Evolutionary conservation across 2,797 vertebrate species (phyloP).

Genomic region (Jordanella pulchra): DNA sequence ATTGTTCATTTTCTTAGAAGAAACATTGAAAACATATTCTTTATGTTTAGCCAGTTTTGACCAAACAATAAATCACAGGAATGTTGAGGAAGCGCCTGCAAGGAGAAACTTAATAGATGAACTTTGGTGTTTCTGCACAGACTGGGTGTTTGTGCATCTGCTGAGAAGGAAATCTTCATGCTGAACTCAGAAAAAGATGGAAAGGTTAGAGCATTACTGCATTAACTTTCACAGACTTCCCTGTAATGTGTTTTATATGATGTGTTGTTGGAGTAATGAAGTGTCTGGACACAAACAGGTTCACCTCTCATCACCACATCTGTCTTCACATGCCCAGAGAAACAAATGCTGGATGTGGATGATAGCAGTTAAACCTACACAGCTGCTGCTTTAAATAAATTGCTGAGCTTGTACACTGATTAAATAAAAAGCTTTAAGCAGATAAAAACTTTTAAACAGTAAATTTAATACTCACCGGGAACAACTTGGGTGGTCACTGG

Average conservation of each 20-base stretch:
- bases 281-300: conserved; percentile 23
- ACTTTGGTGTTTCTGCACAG: conserved; percentile 23
- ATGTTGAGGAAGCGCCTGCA: conserved; percentile 42
- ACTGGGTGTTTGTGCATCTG: conserved; percentile 16
- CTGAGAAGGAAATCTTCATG: conserved; percentile 24
- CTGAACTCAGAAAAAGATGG: conserved; percentile 14
- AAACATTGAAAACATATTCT: not conserved
- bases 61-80: not conserved
- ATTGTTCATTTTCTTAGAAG: conserved; percentile 8
- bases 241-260: conserved; percentile 36
- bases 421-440: not conserved
- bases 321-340: conserved; percentile 7
- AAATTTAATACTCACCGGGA: conserved; percentile 73
- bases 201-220: conserved; percentile 5
- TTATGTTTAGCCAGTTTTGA: conserved; percentile 5
- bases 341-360: conserved; percentile 15
- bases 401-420: not conserved
- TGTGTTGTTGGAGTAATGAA: conserved; percentile 28
- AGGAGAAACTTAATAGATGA: conserved; percentile 23
- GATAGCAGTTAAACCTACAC: not conserved
- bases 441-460: not conserved
- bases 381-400: not conserved
- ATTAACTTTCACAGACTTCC: conserved; percentile 18
- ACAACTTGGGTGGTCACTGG: conserved; percentile 68
- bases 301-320: conserved; percentile 18